These are phyloP conservation scores for Stichopus chloronotus DNA, from an alignment of 35 echinoderm and acorn worm genomes.

Conservation along the genomic window DNA sequence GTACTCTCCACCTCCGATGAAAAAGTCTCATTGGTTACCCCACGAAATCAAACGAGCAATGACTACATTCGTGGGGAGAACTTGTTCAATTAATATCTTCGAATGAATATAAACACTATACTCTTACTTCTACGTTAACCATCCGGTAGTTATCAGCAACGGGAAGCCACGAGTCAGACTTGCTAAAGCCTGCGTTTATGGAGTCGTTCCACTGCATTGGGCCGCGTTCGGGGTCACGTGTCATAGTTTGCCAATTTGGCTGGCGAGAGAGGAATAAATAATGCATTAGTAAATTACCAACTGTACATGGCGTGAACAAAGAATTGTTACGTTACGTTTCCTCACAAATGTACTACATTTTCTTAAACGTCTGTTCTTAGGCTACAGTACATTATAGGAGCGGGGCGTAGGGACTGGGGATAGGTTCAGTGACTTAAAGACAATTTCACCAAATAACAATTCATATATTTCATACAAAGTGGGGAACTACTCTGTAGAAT, in stretches of 20 bases:
- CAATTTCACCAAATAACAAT: too few relatives aligned
- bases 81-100: too few relatives aligned
- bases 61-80: too few relatives aligned
- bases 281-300: neutral
- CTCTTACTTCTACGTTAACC: slow-evolving; percentile 76
- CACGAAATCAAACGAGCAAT: too few relatives aligned
- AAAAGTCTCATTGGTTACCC: too few relatives aligned
- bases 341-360: too few relatives aligned
- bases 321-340: too few relatives aligned
- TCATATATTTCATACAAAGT: too few relatives aligned
- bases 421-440: neutral
- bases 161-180: slow-evolving; percentile 64
- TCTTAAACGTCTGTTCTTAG: too few relatives aligned
- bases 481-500: too few relatives aligned
- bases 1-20: too few relatives aligned
- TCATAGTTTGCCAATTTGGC: slow-evolving; percentile 68
- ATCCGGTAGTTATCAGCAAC: slow-evolving; percentile 59
- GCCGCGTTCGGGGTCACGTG: slow-evolving; percentile 77
- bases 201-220: slow-evolving; percentile 91
- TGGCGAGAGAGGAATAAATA: neutral
- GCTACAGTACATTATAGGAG: neutral
- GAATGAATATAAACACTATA: too few relatives aligned
- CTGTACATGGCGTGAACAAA: neutral
- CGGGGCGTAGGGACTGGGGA: neutral
- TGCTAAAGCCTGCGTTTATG: slow-evolving; percentile 70